A percentile compares a stretch with the other conserved stretches of the same genome.
Conservation (phyloP, 2,888 invertebrate genomes). For the Didymodactylos carnosus region DNA sequence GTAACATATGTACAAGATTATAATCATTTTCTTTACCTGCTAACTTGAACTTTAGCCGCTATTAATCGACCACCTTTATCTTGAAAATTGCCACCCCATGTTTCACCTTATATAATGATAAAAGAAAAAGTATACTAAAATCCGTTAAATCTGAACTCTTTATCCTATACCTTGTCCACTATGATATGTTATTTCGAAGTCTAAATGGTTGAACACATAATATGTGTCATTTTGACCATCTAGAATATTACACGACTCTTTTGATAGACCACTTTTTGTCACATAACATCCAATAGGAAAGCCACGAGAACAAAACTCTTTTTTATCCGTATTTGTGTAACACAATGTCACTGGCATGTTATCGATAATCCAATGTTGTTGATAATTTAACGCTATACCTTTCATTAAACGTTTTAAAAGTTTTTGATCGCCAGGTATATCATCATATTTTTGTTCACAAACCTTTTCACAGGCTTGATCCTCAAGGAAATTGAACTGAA, state of each 20-base stretch:
- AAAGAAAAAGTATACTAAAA: background rate
- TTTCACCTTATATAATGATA: slow-evolving; percentile 44
- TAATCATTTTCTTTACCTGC: slow-evolving; percentile 26
- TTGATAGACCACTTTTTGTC: slow-evolving; percentile 39
- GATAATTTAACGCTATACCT: slow-evolving; percentile 81
- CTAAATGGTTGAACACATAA: slow-evolving; percentile 89
- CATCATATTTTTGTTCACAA: slow-evolving; percentile 49
- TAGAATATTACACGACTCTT: slow-evolving; percentile 36
- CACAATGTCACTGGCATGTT: slow-evolving; percentile 99
- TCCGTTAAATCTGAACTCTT: too few species aligned
- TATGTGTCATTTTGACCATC: slow-evolving; percentile 45
- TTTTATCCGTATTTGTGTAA: slow-evolving; percentile 39
- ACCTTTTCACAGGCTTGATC: slow-evolving; percentile 18
- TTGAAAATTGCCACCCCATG: slow-evolving; percentile 79
- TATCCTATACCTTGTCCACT: slow-evolving; percentile 44
- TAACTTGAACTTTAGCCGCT: slow-evolving; percentile 38
- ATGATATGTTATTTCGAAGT: slow-evolving; percentile 67
- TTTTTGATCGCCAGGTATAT: slow-evolving; percentile 42
- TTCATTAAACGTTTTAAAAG: slow-evolving; percentile 62
- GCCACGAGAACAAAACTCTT: slow-evolving; percentile 64
- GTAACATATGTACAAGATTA: background rate
- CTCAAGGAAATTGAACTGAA: background rate
- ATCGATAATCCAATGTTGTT: slow-evolving; percentile 72
- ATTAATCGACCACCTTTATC: slow-evolving; percentile 68
- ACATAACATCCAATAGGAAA: slow-evolving; percentile 92